Percentiles rank a stretch among this genome's conserved stretches.
Conservation (phyloP, 2,113 vertebrate genomes). For the Tonatia bakeri region DNA sequence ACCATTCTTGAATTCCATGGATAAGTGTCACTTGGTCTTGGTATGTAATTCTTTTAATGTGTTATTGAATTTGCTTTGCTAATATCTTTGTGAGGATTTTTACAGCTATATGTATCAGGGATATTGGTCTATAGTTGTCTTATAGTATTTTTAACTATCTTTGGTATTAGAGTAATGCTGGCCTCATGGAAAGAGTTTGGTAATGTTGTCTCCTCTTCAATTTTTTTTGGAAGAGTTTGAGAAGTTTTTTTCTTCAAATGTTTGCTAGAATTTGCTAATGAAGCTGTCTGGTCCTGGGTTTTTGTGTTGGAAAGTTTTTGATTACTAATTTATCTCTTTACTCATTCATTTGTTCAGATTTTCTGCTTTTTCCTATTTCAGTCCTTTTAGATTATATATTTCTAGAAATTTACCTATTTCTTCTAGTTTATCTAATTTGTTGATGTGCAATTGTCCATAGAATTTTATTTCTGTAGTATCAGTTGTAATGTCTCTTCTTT, state of each 20-base stretch:
- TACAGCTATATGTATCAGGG: not conserved
- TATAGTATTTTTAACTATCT: not conserved
- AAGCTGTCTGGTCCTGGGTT: not conserved
- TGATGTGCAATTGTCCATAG: not conserved
- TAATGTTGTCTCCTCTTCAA: not conserved
- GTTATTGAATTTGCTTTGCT: not conserved
- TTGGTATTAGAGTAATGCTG: not conserved
- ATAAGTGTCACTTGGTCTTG: not conserved
- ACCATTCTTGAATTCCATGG: not conserved
- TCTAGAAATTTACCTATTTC: not conserved
- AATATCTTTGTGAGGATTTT: not conserved
- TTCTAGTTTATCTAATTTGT: not conserved
- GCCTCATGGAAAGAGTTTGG: not conserved
- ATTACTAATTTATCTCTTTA: not conserved
- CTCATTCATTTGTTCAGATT: not conserved
- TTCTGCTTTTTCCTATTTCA: not conserved
- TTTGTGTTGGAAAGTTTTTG: not conserved
- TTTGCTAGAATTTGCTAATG: not conserved
- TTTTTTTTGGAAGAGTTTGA: not conserved
- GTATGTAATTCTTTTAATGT: not conserved
- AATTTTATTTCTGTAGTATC: not conserved
- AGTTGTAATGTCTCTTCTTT: not conserved
- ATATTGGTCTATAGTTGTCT: not conserved
- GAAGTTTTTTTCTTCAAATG: not conserved
- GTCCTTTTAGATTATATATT: not conserved